phyloP scores from a whole-genome alignment of 2,113 vertebrate species.

The Amazona guildingii region DNA sequence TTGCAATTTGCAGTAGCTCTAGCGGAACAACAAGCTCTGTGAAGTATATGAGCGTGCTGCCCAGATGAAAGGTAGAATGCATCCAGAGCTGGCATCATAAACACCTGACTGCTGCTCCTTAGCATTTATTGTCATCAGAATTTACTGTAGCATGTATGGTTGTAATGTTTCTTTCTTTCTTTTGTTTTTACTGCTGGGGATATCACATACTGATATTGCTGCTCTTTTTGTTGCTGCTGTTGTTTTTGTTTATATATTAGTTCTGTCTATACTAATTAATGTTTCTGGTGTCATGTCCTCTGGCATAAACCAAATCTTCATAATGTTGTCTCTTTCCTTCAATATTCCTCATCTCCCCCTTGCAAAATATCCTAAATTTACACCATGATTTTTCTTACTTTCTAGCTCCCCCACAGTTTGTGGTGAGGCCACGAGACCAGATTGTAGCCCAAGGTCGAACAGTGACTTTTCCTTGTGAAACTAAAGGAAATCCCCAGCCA shows the following conservation, averaged over 20 bases:
- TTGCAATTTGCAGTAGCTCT: rapidly evolving
- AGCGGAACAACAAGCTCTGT: neutral
- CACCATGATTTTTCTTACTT: slow-evolving; percentile 62
- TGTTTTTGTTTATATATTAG: slow-evolving; percentile 38
- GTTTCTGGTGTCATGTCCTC: slow-evolving; percentile 1
- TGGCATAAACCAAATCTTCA: slow-evolving; percentile 5
- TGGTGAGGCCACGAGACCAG: slow-evolving; percentile 96
- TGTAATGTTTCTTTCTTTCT: neutral
- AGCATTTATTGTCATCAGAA: neutral
- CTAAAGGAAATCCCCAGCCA: slow-evolving; percentile 97
- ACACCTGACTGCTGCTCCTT: neutral
- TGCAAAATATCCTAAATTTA: slow-evolving; percentile 49
- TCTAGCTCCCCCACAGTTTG: slow-evolving; percentile 96
- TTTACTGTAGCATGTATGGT: slow-evolving; percentile 6
- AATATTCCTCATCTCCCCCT: neutral
- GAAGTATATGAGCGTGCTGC: neutral
- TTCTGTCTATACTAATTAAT: slow-evolving; percentile 47
- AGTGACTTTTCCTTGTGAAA: slow-evolving; percentile 95
- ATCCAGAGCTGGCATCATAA: neutral
- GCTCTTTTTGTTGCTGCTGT: neutral
- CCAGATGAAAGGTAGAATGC: neutral
- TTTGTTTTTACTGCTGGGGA: neutral
- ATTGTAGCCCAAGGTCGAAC: slow-evolving; percentile 95
- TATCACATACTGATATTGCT: slow-evolving; percentile 15
- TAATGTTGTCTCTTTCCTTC: slow-evolving; percentile 14